Evolutionary conservation across 1,140 invertebrate species (phyloP).

Genomic region (Aphaenogaster floridana): DNA sequence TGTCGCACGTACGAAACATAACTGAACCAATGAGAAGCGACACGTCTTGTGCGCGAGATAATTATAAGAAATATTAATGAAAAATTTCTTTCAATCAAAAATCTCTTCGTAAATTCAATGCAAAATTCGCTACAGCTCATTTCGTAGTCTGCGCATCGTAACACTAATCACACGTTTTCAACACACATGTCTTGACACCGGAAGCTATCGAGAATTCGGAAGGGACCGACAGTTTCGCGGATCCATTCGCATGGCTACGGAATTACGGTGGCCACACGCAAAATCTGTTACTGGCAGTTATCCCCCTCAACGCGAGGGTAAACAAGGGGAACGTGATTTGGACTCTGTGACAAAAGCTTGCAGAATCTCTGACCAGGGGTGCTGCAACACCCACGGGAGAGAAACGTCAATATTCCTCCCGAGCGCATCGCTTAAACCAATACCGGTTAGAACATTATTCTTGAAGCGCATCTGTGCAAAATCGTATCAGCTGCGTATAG

Average conservation of each 20-base stretch:
- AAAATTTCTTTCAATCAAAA: neutral
- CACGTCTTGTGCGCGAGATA: neutral
- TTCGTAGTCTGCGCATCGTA: neutral
- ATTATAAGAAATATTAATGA: neutral
- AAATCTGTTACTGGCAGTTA: constrained; percentile 70
- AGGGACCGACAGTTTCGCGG: constrained; percentile 61
- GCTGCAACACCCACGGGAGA: constrained; percentile 37
- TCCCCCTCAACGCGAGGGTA: constrained; percentile 70
- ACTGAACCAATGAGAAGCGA: neutral
- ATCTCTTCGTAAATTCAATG: constrained; percentile 5
- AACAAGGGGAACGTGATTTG: constrained; percentile 75
- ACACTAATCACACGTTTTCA: constrained; percentile 83
- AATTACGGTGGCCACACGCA: constrained; percentile 51
- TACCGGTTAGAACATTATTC: constrained; percentile 10
- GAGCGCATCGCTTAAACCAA: constrained; percentile 28
- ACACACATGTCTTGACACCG: constrained; percentile 67
- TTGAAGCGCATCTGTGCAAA: constrained; percentile 51
- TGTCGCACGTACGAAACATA: neutral
- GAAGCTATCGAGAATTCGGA: constrained; percentile 54
- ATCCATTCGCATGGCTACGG: constrained; percentile 63
- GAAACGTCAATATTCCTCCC: constrained; percentile 46
- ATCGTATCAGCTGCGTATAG: constrained; percentile 34
- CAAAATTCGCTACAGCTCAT: neutral
- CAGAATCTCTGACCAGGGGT: constrained; percentile 20
- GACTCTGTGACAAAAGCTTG: constrained; percentile 61